phyloP scores from a whole-genome alignment of 2,113 vertebrate species.

The Chaenocephalus aceratus region DNA sequence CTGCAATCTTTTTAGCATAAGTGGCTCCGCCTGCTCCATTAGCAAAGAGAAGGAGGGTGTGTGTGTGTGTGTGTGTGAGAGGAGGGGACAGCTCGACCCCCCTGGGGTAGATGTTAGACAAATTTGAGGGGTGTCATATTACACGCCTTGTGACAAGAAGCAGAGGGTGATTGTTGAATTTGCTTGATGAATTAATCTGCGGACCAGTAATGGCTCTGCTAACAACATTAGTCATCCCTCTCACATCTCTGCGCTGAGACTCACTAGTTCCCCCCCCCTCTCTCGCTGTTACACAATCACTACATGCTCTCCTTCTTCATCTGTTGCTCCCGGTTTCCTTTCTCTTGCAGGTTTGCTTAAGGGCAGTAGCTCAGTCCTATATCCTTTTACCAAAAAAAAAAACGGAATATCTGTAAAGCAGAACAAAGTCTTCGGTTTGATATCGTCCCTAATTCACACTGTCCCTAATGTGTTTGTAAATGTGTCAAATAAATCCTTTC shows the following conservation, averaged over 20 bases:
- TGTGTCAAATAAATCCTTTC: conserved; percentile 42
- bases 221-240: conserved; percentile 82
- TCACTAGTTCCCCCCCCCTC: background rate
- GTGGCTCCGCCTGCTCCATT: conserved; percentile 83
- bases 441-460: conserved; percentile 1
- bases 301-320: conserved; percentile 10
- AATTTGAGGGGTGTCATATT: conserved; percentile 88
- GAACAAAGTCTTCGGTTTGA: conserved; percentile 1
- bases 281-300: conserved; percentile 44
- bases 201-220: conserved; percentile 77
- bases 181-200: conserved; percentile 86
- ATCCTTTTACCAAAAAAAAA: no score
- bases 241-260: conserved; percentile 40
- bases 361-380: background rate
- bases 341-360: background rate
- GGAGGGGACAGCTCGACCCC: conserved; percentile 60
- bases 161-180: conserved; percentile 79
- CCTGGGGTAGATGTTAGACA: conserved; percentile 84
- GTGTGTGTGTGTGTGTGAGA: conserved; percentile 17
- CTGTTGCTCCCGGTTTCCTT: background rate
- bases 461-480: conserved; percentile 45
- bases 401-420: no score
- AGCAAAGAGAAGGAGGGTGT: conserved; percentile 60
- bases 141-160: conserved; percentile 82
- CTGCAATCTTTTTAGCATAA: conserved; percentile 82